Evolutionary conservation across 2,888 invertebrate species (phyloP).

Genomic region (Coelinius sp.): DNA sequence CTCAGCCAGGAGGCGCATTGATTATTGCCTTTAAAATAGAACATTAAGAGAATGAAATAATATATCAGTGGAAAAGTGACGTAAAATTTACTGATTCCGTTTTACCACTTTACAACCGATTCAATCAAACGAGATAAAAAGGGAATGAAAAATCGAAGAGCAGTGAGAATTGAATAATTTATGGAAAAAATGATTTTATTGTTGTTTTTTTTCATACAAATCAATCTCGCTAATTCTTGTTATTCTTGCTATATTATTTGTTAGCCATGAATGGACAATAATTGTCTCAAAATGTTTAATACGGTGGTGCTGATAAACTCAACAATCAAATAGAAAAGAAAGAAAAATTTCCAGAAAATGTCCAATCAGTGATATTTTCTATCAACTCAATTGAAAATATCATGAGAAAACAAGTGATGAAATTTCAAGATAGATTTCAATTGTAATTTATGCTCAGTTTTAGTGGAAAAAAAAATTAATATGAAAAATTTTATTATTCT

Average conservation of each 20-base stretch:
- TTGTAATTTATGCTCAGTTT: too few species aligned
- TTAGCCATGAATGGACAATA: neutral
- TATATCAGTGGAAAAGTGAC: neutral
- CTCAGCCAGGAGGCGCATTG: constrained; percentile 81
- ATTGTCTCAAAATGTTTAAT: neutral
- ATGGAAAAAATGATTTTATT: constrained; percentile 12
- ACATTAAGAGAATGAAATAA: constrained; percentile 36
- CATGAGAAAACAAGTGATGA: too few species aligned
- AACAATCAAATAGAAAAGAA: too few species aligned
- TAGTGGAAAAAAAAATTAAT: neutral
- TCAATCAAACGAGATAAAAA: neutral
- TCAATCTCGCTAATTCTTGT: neutral
- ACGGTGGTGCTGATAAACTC: neutral
- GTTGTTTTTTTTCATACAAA: neutral
- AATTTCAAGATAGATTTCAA: too few species aligned
- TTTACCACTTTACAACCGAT: neutral
- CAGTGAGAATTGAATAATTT: constrained; percentile 1
- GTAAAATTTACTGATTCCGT: neutral
- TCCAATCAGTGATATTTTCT: too few species aligned
- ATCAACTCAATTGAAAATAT: too few species aligned
- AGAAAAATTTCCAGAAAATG: too few species aligned
- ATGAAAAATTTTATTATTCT: neutral
- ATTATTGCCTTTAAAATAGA: constrained; percentile 48
- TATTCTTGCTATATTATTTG: constrained; percentile 14
- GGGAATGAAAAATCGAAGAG: constrained; percentile 11